Evolutionary conservation across 1,140 invertebrate genomes (phyloP).

Genomic region (Delia radicum): DNA sequence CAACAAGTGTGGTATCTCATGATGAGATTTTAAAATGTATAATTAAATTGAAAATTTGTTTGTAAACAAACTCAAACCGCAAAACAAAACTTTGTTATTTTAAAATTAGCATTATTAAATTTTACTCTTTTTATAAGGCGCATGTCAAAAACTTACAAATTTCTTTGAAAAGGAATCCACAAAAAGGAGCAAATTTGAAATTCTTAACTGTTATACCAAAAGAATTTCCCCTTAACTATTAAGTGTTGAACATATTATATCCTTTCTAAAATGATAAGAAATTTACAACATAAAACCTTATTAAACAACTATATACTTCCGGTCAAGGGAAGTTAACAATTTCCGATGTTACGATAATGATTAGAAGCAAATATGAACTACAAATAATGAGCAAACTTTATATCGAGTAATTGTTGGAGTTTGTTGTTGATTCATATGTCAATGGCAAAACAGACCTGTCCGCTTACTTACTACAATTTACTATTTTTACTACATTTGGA

Average conservation of each 20-base stretch:
- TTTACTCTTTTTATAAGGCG: neutral
- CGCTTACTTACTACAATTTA: too few species aligned
- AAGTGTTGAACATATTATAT: neutral
- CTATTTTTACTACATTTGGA: too few species aligned
- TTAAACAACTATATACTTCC: neutral
- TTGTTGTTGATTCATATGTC: too few species aligned
- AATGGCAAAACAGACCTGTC: too few species aligned
- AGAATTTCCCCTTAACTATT: neutral
- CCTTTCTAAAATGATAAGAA: neutral
- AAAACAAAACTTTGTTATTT: too few species aligned
- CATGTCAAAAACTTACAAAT: neutral
- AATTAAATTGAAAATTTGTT: neutral
- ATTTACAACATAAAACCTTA: neutral
- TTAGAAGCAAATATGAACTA: too few species aligned
- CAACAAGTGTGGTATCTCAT: constrained; percentile 5
- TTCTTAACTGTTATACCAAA: neutral
- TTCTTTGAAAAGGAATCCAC: neutral
- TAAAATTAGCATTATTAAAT: too few species aligned
- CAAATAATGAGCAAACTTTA: neutral
- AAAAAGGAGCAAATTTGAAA: neutral
- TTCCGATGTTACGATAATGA: neutral
- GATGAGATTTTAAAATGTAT: neutral
- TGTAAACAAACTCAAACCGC: constrained; percentile 8
- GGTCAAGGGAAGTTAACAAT: neutral
- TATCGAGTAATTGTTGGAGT: too few species aligned